phyloP scores from a whole-genome alignment of 1,140 invertebrate species.

The Drosophila asahinai region DNA sequence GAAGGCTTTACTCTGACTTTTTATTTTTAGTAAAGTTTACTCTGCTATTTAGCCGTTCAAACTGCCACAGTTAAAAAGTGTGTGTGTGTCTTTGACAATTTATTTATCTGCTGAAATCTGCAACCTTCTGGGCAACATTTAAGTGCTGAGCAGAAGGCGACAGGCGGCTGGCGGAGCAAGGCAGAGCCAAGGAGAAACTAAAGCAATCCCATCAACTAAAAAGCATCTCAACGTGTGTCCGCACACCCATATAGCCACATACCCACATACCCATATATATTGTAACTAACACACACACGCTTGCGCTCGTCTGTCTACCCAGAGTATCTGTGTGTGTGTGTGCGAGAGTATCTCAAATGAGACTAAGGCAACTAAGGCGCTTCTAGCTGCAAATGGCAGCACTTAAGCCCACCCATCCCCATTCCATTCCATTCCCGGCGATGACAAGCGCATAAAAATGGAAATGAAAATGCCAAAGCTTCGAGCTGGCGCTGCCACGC shows the following conservation, averaged over 20 bases:
- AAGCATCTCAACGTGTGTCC: constrained; percentile 77
- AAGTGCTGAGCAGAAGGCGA: constrained; percentile 39
- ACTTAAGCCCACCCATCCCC: constrained; percentile 63
- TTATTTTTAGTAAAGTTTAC: constrained; percentile 8
- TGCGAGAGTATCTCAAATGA: constrained; percentile 67
- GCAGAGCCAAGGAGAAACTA: constrained; percentile 58
- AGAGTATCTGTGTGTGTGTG: constrained; percentile 9
- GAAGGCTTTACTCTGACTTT: background rate
- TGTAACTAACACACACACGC: constrained; percentile 23
- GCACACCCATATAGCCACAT: constrained; percentile 37
- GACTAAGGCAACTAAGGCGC: constrained; percentile 70
- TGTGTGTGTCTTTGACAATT: constrained; percentile 38
- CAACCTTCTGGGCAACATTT: constrained; percentile 53
- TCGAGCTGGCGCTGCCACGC: constrained; percentile 30
- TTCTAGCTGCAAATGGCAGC: constrained; percentile 78
- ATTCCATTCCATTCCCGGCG: constrained; percentile 24
- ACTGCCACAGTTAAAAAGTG: constrained; percentile 3
- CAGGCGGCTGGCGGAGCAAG: background rate
- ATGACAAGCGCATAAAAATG: constrained; percentile 82
- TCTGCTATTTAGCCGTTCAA: constrained; percentile 6
- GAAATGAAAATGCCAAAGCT: constrained; percentile 80
- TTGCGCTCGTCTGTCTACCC: background rate
- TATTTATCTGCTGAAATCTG: constrained; percentile 23
- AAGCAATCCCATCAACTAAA: constrained; percentile 82
- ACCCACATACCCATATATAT: constrained; percentile 21